These are phyloP conservation scores for human DNA, from an alignment of 2,113 vertebrate species.

Conservation along the genomic window GRCh38 chr20:36066501-36067000, in stretches of 20 bases:
- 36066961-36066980: not conserved
- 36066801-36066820: not conserved
- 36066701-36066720: conserved; percentile 30
- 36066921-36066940: conserved; percentile 9
- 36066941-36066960: not conserved
- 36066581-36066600: not conserved
- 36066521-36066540: not conserved
- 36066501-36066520: not conserved
- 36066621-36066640: conserved; percentile 48
- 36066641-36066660: not conserved
- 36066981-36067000: not conserved
- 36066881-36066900: not conserved
- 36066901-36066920: not conserved
- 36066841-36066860: not conserved
- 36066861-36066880: not conserved
- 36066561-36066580: not conserved
- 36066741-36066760: conserved; percentile 32
- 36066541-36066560: not conserved
- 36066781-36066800: not conserved
- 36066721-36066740: conserved; percentile 56
- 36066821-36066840: not conserved
- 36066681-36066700: conserved; percentile 55
- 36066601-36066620: conserved; percentile 63
- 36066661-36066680: conserved; percentile 48
- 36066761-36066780: conserved; percentile 28